These are phyloP conservation scores for Drosophila demipolita DNA, from an alignment of 2,888 invertebrate species.

Conservation along the genomic window DNA sequence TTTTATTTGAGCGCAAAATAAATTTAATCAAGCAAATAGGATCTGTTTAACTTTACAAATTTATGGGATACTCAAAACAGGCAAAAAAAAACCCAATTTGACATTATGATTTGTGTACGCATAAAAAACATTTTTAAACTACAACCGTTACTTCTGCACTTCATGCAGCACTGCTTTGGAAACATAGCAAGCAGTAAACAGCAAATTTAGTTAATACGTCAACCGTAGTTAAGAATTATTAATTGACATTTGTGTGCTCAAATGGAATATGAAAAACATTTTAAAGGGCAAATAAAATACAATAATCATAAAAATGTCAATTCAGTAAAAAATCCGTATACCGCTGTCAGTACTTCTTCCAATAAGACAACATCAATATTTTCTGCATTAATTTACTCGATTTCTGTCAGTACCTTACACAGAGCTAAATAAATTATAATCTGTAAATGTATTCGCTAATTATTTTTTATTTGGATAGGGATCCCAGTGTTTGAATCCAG, in stretches of 20 bases:
- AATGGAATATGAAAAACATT: background rate
- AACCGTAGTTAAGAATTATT: background rate
- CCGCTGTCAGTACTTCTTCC: background rate
- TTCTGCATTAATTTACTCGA: background rate
- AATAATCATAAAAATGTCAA: background rate
- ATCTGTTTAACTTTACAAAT: background rate
- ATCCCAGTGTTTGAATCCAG: slow-evolving; percentile 64
- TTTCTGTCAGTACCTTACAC: background rate
- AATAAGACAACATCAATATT: background rate
- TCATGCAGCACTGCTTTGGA: background rate
- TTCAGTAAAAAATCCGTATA: background rate
- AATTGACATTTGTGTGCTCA: background rate
- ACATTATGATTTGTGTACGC: background rate
- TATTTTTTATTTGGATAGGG: slow-evolving; percentile 19
- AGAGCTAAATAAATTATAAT: background rate
- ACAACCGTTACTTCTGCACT: background rate
- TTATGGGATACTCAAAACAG: background rate
- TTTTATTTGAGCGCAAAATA: slow-evolving; percentile 66
- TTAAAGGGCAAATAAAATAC: background rate
- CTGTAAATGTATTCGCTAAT: background rate
- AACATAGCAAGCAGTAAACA: background rate
- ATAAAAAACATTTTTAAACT: background rate
- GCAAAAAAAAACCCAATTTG: background rate
- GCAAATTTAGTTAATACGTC: background rate
- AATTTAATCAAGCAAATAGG: slow-evolving; percentile 37